Conservation (phyloP, 2,113 vertebrate genomes). For the Pithys albifrons region DNA sequence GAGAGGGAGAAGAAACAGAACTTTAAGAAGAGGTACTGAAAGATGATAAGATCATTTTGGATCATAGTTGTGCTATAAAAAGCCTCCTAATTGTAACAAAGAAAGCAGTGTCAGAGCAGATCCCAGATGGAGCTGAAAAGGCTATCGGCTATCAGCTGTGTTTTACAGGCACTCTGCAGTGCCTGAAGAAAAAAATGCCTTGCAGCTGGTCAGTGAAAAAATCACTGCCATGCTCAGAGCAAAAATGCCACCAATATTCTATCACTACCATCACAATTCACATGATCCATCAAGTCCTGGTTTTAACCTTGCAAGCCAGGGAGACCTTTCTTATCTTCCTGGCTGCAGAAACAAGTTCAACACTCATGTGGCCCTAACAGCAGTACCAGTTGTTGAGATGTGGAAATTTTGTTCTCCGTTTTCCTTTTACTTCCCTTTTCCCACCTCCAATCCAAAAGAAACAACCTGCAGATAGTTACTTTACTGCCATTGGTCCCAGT, state of each 20-base stretch:
- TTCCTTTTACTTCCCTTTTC: background rate
- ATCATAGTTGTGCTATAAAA: background rate
- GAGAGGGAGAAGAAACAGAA: constrained; percentile 10
- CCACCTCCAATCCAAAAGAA: background rate
- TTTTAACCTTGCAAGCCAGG: background rate
- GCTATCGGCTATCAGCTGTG: background rate
- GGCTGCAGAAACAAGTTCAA: background rate
- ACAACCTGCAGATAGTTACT: fast-evolving
- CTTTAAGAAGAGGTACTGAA: constrained; percentile 7
- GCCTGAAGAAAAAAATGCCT: background rate
- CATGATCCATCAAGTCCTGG: background rate
- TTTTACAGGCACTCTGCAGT: background rate
- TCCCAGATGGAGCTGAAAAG: constrained; percentile 32
- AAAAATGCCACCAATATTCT: background rate
- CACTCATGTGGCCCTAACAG: background rate
- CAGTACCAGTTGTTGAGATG: background rate
- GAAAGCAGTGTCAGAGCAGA: background rate
- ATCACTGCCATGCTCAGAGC: background rate
- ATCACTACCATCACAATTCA: background rate
- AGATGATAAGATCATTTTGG: background rate
- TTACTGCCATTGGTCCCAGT: background rate
- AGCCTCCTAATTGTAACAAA: background rate
- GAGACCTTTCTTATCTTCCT: background rate
- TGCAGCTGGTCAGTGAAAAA: constrained; percentile 43
- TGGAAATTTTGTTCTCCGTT: background rate